Evolutionary conservation across 2,113 vertebrate species (phyloP), one percentile per base, ranked within the genome.

Genomic region (Motacilla tschutschensis): DNA sequence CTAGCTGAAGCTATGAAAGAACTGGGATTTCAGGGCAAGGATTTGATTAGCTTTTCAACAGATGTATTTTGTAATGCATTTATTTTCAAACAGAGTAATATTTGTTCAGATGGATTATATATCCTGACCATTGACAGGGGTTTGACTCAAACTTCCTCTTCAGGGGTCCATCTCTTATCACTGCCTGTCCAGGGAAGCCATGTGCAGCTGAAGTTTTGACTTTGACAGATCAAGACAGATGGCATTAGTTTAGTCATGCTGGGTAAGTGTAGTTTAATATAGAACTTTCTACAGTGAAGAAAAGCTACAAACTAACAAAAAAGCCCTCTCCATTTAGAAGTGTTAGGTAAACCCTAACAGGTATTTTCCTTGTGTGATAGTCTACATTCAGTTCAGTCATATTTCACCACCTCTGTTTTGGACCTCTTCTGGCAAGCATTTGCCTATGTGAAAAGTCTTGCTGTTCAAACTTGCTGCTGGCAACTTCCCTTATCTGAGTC

Each of bases 51-150:
- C 57, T 21, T 88, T 90, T 54, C 72, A 86, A 17, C 46, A 65
- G 35, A 62, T 35, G 6, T 73, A 25, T 74, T 90, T 90, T 50
- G 22, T 73, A 51, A 36, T 44, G 50, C 2, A 4, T 78, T 88
- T 36, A 8, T 87, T 87, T 88, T 88, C 67, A 85, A 55, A 48
- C 28, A n/a, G 41, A 71, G 14, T 81, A 62, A 17, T 90, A 44
- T 75, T 91, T 81, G 16, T 84, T 91, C 78, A 54, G 43, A 76
- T 83, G 63, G 38, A 53, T 79, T 81, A 40, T 89, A 44, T 71
- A 65, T 69, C 55, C 22, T 82, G 50, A 48, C 50, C 43, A 58
- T 20, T 84, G 29, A 72, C 16, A 38, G 38, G 20, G 31, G 40
- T 84, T 83, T 58, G 66, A 86, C 38, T 72, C 57, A 58, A 70